phyloP scores from a whole-genome alignment of 2,888 invertebrate species.

The Limnephilus marmoratus region DNA sequence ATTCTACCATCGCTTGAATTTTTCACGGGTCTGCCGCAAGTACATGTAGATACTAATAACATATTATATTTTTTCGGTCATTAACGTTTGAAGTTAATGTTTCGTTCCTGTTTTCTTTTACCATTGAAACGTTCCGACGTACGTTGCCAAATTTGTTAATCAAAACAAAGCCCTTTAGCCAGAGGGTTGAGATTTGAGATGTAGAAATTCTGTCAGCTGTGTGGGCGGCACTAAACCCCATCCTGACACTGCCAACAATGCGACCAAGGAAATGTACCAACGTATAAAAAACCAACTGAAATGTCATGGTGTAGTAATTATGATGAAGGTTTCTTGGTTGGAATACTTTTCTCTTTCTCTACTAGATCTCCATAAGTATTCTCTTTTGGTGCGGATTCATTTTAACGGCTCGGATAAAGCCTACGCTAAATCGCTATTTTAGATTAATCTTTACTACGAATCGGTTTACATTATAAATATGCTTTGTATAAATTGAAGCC shows the following conservation, averaged over 20 bases:
- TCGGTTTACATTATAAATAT: too few species aligned
- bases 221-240: not conserved
- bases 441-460: too few species aligned
- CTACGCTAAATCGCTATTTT: too few species aligned
- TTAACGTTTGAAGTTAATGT: not conserved
- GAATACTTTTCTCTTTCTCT: not conserved
- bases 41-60: too few species aligned
- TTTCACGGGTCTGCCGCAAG: too few species aligned
- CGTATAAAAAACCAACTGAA: not conserved
- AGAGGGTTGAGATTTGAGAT: not conserved
- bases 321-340: not conserved
- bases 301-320: not conserved
- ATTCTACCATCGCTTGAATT: too few species aligned
- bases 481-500: too few species aligned
- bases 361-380: not conserved
- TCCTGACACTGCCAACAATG: not conserved
- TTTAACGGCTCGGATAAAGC: not conserved
- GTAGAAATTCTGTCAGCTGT: slow-evolving; percentile 9
- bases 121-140: not conserved
- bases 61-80: too few species aligned
- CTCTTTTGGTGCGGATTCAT: not conserved
- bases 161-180: not conserved
- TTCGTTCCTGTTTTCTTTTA: not conserved
- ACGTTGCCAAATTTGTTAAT: not conserved
- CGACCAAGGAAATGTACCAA: not conserved